phyloP scores from a whole-genome alignment of 1,140 invertebrate genomes.

The Rhopalosiphum padi region DNA sequence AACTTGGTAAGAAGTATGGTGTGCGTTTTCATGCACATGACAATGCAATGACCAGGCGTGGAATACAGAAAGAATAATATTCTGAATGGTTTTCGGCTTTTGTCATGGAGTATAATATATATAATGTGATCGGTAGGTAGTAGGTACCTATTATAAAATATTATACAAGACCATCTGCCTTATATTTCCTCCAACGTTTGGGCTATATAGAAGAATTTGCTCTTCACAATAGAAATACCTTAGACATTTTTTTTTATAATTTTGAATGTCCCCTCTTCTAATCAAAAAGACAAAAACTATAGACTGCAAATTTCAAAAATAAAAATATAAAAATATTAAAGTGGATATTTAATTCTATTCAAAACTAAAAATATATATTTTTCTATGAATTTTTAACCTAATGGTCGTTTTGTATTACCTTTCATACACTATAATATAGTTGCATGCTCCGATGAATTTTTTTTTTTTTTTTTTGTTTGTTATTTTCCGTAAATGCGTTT shows the following conservation, averaged over 20 bases:
- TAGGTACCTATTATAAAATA: background rate
- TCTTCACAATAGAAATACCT: background rate
- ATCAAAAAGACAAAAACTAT: too few relatives aligned
- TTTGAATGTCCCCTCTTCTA: too few relatives aligned
- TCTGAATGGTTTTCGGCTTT: constrained; percentile 13
- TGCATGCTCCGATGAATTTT: background rate
- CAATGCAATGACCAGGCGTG: background rate
- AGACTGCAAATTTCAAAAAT: background rate
- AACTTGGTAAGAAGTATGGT: background rate
- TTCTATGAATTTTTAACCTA: background rate
- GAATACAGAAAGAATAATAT: background rate
- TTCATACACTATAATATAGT: background rate
- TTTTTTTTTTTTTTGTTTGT: background rate
- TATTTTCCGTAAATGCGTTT: background rate
- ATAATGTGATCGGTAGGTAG: background rate
- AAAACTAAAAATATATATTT: background rate
- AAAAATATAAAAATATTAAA: background rate
- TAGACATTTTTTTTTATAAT: background rate
- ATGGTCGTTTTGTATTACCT: background rate
- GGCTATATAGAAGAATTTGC: background rate
- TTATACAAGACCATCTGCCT: background rate
- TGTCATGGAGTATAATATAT: background rate
- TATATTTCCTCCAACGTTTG: background rate
- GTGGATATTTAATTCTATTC: background rate
- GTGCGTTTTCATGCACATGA: background rate